phyloP scores from a whole-genome alignment of 2,797 vertebrate species.

The Cottoperca gobio region DNA sequence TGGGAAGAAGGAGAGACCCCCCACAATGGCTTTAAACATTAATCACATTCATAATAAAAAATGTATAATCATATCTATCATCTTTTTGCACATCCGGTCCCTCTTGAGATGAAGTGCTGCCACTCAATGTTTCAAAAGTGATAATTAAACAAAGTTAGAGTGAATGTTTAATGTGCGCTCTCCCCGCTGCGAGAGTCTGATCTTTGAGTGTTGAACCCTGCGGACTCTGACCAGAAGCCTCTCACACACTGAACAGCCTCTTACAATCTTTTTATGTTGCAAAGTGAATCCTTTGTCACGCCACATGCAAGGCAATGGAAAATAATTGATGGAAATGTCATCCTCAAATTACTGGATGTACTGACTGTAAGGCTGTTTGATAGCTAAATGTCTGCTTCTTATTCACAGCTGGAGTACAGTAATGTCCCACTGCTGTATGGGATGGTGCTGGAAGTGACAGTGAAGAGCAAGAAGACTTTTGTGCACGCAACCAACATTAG shows the following conservation, averaged over 20 bases:
- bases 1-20: not conserved
- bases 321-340: not conserved
- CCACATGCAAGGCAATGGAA: not conserved
- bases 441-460: conserved; percentile 85
- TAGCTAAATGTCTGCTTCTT: conserved; percentile 13
- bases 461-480: conserved; percentile 87
- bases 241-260: not conserved
- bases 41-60: not conserved
- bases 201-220: conserved; percentile 25
- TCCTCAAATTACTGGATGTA: not conserved
- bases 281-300: not conserved
- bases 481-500: conserved; percentile 86
- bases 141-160: not conserved
- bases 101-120: not conserved
- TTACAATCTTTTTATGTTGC: not conserved
- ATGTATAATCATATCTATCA: not conserved
- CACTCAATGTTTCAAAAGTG: not conserved
- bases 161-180: not conserved
- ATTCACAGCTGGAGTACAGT: conserved; percentile 83
- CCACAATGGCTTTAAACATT: not conserved
- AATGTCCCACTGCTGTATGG: conserved; percentile 78
- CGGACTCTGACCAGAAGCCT: conserved; percentile 16
- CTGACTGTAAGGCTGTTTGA: conserved; percentile 5
- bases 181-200: not conserved
- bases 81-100: not conserved